Percentiles rank a stretch among this genome's conserved stretches.
These are phyloP conservation scores for Pithys albifrons DNA, from an alignment of 2,113 vertebrate genomes.

Conservation along the genomic window DNA sequence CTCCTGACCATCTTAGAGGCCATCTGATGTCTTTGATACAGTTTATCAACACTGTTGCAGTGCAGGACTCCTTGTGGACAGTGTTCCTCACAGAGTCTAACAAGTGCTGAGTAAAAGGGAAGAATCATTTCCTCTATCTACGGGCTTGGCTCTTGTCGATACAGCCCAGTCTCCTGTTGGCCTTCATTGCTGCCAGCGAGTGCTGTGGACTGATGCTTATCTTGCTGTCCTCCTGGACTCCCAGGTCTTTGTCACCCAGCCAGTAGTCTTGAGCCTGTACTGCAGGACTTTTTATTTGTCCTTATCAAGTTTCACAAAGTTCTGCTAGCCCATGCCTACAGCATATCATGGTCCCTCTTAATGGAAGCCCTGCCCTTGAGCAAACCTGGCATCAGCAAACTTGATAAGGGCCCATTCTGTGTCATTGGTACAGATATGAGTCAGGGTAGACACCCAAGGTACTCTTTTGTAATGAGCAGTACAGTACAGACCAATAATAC, in stretches of 20 bases:
- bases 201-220: accelerated
- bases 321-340: neutral
- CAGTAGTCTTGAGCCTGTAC: neutral
- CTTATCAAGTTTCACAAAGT: neutral
- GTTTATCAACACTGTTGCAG: neutral
- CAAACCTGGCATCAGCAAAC: neutral
- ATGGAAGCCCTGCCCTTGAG: neutral
- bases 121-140: neutral
- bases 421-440: neutral
- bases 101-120: neutral
- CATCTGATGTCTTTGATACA: neutral
- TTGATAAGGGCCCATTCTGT: neutral
- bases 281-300: neutral
- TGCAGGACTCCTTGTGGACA: neutral
- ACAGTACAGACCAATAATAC: neutral
- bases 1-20: neutral
- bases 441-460: neutral
- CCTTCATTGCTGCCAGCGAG: neutral
- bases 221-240: neutral
- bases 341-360: neutral
- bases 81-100: neutral
- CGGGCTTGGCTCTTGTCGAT: neutral
- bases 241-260: neutral
- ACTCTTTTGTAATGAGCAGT: neutral
- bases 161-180: neutral